A percentile compares a stretch with the other conserved stretches of the same genome.
These are phyloP conservation scores for Numida meleagris DNA, from an alignment of 2,113 vertebrate species.

Conservation along the genomic window DNA sequence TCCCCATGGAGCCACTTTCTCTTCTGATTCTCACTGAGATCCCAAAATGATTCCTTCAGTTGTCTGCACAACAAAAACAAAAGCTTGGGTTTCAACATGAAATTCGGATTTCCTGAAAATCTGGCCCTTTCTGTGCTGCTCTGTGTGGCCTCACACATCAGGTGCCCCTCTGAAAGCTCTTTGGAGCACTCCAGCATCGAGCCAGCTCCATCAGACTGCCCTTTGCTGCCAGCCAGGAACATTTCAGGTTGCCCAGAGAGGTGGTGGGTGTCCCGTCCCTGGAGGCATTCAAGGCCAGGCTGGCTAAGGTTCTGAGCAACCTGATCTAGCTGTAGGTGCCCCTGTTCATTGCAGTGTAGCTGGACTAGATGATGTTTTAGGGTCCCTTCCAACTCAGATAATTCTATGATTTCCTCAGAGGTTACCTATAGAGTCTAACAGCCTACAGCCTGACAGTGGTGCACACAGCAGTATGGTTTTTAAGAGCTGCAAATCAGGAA, in stretches of 20 bases:
- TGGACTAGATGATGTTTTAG: too few relatives aligned
- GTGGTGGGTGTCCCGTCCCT: too few relatives aligned
- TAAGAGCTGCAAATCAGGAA: not conserved
- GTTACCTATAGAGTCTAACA: not conserved
- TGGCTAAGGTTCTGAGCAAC: too few relatives aligned
- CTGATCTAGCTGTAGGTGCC: too few relatives aligned
- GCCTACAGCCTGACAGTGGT: accelerated
- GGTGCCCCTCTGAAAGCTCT: constrained; percentile 8
- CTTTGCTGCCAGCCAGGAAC: not conserved
- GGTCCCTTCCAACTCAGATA: too few relatives aligned
- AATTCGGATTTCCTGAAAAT: constrained; percentile 11
- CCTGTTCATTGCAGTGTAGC: too few relatives aligned
- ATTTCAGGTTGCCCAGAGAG: too few relatives aligned
- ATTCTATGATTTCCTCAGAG: not conserved
- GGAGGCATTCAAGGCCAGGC: too few relatives aligned
- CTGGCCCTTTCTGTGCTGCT: not conserved
- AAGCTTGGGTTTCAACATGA: not conserved
- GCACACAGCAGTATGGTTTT: not conserved
- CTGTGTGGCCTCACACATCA: not conserved
- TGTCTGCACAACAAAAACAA: not conserved
- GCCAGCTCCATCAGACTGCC: not conserved
- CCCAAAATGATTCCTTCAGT: not conserved
- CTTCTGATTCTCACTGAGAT: not conserved
- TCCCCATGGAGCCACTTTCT: not conserved
- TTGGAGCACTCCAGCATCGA: not conserved